Evolutionary conservation across 2,888 invertebrate genomes (phyloP).

Genomic region (Minunthozetes semirufus): DNA sequence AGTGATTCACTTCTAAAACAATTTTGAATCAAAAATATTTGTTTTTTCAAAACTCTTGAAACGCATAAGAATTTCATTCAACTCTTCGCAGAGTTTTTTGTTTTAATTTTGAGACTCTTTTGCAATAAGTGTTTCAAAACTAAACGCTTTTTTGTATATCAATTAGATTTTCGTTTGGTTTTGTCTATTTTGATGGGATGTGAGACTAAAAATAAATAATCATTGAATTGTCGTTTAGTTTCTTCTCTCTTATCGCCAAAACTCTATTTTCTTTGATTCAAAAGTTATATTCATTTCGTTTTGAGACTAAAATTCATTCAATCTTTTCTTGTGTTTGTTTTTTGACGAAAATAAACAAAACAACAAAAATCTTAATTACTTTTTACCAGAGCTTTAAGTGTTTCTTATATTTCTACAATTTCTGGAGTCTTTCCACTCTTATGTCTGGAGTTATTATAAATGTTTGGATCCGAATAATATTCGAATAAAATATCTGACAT

Average conservation of each 20-base stretch:
- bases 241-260: not conserved
- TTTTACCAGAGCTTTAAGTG: too few species aligned
- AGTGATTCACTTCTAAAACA: too few species aligned
- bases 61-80: not conserved
- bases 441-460: too few species aligned
- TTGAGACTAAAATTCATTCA: not conserved
- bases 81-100: not conserved
- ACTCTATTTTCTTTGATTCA: not conserved
- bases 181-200: not conserved
- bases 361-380: too few species aligned
- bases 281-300: not conserved
- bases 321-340: not conserved
- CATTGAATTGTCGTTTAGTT: not conserved
- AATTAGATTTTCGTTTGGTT: not conserved
- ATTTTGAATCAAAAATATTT: not conserved
- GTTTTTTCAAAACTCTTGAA: not conserved
- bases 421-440: too few species aligned
- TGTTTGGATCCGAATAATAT: too few species aligned
- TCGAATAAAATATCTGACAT: not conserved
- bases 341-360: too few species aligned
- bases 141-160: not conserved
- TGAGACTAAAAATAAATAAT: conserved; percentile 2
- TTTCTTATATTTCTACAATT: too few species aligned
- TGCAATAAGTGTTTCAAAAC: too few species aligned
- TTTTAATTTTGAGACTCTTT: too few species aligned